phyloP scores from a whole-genome alignment of 2,113 vertebrate genomes.

The Oreochromis niloticus region DNA sequence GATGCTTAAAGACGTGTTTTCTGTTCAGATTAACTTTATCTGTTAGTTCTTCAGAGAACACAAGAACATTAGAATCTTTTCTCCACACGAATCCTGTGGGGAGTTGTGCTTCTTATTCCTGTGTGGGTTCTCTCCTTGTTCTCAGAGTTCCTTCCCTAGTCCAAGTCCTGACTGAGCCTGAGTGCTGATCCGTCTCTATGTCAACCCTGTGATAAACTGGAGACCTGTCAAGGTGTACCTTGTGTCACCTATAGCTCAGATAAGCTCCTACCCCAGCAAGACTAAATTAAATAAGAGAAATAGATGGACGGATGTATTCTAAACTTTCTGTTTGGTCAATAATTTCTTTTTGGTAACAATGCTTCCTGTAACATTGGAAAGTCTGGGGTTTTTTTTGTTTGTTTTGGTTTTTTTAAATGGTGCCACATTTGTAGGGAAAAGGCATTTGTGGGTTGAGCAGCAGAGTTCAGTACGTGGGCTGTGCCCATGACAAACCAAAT shows the following conservation, averaged over 20 bases:
- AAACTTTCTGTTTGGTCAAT: not conserved
- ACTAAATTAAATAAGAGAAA: not conserved
- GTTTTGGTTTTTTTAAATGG: not conserved
- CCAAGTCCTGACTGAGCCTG: not conserved
- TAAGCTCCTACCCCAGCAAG: not conserved
- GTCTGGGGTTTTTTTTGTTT: accelerated
- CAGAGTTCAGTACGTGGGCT: not conserved
- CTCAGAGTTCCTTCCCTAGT: not conserved
- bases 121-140: not conserved
- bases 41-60: not conserved
- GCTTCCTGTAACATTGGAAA: not conserved
- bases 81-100: not conserved
- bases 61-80: not conserved
- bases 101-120: not conserved
- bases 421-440: not conserved
- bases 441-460: not conserved
- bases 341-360: not conserved
- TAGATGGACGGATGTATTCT: not conserved
- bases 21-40: not conserved
- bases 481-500: not conserved
- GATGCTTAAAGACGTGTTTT: not conserved
- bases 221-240: not conserved
- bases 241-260: not conserved
- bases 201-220: not conserved
- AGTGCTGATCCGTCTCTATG: not conserved